Conservation (phyloP, 2,888 invertebrate species). For the Cheilosia pagana region DNA sequence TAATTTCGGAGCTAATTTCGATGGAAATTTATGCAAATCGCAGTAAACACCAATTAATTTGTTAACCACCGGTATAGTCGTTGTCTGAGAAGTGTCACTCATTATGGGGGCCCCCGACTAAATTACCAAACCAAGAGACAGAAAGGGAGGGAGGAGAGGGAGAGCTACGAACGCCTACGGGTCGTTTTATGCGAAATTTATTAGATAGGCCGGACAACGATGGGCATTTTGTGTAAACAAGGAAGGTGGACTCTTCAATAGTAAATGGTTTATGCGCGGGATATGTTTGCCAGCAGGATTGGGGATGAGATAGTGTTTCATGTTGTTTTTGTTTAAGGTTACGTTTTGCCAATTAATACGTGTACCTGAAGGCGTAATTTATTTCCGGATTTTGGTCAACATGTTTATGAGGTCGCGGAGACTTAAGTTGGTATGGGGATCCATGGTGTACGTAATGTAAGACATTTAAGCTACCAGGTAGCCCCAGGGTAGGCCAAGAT, state of each 20-base stretch:
- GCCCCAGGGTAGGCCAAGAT: not conserved
- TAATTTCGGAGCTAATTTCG: slow-evolving; percentile 69
- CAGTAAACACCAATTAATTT: slow-evolving; percentile 75
- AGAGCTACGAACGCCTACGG: slow-evolving; percentile 48
- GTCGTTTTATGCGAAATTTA: slow-evolving; percentile 65
- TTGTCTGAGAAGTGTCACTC: slow-evolving; percentile 41
- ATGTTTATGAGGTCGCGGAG: slow-evolving; percentile 1
- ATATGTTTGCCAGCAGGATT: slow-evolving; percentile 1
- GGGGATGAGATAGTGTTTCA: slow-evolving; percentile 19
- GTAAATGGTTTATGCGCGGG: not conserved
- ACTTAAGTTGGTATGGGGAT: not conserved
- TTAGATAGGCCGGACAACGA: slow-evolving; percentile 63
- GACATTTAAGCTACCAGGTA: not conserved
- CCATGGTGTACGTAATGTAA: not conserved
- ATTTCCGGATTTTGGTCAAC: slow-evolving; percentile 1
- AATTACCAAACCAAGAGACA: not conserved
- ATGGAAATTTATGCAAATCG: slow-evolving; percentile 76
- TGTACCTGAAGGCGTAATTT: slow-evolving; percentile 2
- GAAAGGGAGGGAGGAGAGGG: not conserved
- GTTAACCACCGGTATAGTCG: slow-evolving; percentile 69
- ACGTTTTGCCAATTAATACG: slow-evolving; percentile 21
- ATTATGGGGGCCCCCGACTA: too few species aligned
- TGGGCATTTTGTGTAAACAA: slow-evolving; percentile 52
- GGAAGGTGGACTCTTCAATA: slow-evolving; percentile 38
- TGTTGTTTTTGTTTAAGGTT: slow-evolving; percentile 19